A percentile compares a stretch with the other conserved stretches of the same genome.
These are phyloP conservation scores for Pyrrhosoma nymphula DNA, from an alignment of 2,888 invertebrate species.

Conservation along the genomic window DNA sequence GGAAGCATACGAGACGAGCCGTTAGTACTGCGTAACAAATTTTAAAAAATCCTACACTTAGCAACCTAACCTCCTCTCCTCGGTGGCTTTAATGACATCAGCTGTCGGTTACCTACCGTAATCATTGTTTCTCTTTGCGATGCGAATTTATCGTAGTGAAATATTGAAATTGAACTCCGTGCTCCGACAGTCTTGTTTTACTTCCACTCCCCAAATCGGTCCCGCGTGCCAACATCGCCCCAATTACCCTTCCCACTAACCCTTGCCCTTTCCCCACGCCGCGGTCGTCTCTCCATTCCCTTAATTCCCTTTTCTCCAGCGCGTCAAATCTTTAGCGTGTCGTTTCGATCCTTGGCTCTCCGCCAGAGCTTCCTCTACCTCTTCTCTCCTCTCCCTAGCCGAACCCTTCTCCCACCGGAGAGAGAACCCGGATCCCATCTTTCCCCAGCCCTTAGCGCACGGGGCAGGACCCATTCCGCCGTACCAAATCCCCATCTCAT, in stretches of 20 bases:
- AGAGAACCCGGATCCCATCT: not conserved
- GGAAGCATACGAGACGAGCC: too few relatives aligned
- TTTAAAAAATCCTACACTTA: too few relatives aligned
- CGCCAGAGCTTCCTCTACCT: not conserved
- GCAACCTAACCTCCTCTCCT: too few relatives aligned
- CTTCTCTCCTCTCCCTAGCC: not conserved
- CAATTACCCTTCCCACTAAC: not conserved
- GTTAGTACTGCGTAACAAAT: too few relatives aligned
- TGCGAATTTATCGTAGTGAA: too few relatives aligned
- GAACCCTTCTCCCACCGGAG: not conserved
- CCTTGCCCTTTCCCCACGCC: not conserved
- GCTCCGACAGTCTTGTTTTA: not conserved
- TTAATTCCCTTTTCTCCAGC: not conserved
- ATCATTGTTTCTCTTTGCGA: too few relatives aligned
- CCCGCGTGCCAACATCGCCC: not conserved
- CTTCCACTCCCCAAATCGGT: not conserved
- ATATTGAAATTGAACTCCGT: not conserved
- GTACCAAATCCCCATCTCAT: not conserved
- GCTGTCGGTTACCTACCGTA: too few relatives aligned
- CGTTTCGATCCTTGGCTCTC: not conserved
- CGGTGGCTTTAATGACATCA: too few relatives aligned
- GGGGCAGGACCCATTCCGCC: not conserved
- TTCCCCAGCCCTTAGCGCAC: not conserved
- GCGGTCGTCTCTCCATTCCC: not conserved
- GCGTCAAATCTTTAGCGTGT: constrained; percentile 20